Evolutionary conservation across 2,113 vertebrate species (phyloP).

Genomic region (Pica pica): DNA sequence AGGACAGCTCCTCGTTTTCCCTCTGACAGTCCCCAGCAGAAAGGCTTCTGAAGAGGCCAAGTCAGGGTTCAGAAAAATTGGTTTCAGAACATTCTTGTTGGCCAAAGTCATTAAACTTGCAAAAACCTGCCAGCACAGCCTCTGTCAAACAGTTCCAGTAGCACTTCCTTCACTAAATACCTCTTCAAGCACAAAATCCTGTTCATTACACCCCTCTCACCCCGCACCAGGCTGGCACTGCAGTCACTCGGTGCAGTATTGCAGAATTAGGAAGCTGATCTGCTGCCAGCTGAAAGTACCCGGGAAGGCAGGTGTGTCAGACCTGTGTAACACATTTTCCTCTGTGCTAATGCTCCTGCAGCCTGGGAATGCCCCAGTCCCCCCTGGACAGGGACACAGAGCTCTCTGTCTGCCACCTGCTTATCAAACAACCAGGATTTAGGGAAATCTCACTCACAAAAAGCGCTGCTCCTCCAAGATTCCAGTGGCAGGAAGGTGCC

Average conservation of each 20-base stretch:
- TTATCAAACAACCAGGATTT: not conserved
- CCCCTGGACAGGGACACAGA: not conserved
- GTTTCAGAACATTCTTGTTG: not conserved
- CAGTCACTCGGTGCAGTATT: not conserved
- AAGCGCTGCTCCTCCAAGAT: not conserved
- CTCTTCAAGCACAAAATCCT: not conserved
- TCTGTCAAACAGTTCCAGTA: not conserved
- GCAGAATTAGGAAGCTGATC: not conserved
- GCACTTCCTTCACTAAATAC: not conserved
- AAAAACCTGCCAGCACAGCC: not conserved
- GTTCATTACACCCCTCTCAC: not conserved
- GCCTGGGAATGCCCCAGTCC: not conserved
- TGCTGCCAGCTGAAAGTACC: not conserved
- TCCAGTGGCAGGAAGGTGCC: not conserved
- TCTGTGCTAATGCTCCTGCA: not conserved
- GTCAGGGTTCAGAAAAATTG: not conserved
- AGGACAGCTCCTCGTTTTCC: not conserved
- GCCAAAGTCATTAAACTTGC: not conserved
- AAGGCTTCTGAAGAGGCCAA: not conserved
- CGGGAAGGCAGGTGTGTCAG: not conserved
- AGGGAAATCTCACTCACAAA: not conserved
- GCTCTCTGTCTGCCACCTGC: not conserved
- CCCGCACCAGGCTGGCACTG: not conserved
- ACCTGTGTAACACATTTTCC: rapidly evolving
- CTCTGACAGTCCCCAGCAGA: not conserved